Conservation (phyloP, 2,797 vertebrate genomes). For the Propithecus perrieri region DNA sequence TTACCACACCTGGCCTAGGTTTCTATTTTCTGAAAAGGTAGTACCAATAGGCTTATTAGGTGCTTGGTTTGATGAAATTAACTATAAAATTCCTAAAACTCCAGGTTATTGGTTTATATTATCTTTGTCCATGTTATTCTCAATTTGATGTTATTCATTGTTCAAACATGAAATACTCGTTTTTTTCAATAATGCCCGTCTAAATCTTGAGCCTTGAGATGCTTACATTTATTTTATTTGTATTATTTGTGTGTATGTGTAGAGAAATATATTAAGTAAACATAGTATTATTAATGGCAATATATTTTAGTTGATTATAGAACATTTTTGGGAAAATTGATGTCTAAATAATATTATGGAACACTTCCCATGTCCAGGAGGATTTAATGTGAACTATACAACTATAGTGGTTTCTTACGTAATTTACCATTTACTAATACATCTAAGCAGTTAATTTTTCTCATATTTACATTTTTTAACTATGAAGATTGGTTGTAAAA, state of each 20-base stretch:
- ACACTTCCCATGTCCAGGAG: not conserved
- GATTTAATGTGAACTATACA: not conserved
- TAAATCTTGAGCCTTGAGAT: not conserved
- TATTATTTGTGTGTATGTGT: not conserved
- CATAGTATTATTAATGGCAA: not conserved
- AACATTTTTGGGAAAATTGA: not conserved
- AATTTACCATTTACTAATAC: not conserved
- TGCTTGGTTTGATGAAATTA: not conserved
- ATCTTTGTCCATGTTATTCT: not conserved
- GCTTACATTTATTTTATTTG: not conserved
- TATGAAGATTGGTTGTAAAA: not conserved
- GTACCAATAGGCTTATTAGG: not conserved
- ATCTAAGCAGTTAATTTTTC: not conserved
- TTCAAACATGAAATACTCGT: not conserved
- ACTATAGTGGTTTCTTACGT: not conserved
- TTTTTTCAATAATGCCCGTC: not conserved
- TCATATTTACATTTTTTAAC: not conserved
- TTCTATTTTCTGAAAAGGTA: not conserved
- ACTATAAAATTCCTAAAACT: not conserved
- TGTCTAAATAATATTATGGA: not conserved
- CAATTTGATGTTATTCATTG: not conserved
- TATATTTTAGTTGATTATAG: constrained; percentile 3
- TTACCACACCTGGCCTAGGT: not conserved
- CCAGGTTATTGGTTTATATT: not conserved
- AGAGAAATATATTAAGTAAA: not conserved